Evolutionary conservation across 2,888 invertebrate species (phyloP), one percentile per base, ranked within the genome.

Genomic region (Tetragonula carbonaria): DNA sequence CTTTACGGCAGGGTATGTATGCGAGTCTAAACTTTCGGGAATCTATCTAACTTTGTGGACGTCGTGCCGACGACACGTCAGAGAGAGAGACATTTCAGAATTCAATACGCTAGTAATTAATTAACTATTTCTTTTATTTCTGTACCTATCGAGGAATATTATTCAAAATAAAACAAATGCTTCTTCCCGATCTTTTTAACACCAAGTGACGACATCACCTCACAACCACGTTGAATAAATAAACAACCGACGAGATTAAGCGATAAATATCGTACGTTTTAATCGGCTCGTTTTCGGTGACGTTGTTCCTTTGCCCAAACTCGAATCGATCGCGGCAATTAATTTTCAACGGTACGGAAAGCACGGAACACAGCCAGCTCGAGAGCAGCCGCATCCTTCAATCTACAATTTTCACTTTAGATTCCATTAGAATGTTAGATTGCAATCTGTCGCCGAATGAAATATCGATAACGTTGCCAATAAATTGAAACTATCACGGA

Each of bases 351-450:
- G 21, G 59, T 11, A 57, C 6, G 53, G 57, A 59, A 38, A 45
- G 8, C 45, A 8, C 45, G 45, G 45, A 8, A 45, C 45, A 65
- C 59, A n/a, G 16, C 33, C 33, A 33, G 33, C 45, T 28, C 45
- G 68, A 70, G 57, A 74, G 28, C 21, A 33, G 71, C 23, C 16
- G 63, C n/a, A 23, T 50, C 51, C 50, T 73, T n/a, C 62, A 45
- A 74, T 84, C 81, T 77, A 78, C 78, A 55, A 78, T 78, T 85
- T 74, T 74, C 68, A 55, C 67, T 77, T 75, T 84, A 84, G 86
- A 88, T 88, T 87, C 86, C 84, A 85, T 85, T 88, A 84, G 78
- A 87, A 80, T 84, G 82, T 85, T 83, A 85, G 84, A 86, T 86
- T 70, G 75, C 75, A 74, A 86, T 85, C 84, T 82, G 74, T 76